These are phyloP conservation scores for Himalopsyche japonica DNA, from an alignment of 2,888 invertebrate species.

Conservation along the genomic window DNA sequence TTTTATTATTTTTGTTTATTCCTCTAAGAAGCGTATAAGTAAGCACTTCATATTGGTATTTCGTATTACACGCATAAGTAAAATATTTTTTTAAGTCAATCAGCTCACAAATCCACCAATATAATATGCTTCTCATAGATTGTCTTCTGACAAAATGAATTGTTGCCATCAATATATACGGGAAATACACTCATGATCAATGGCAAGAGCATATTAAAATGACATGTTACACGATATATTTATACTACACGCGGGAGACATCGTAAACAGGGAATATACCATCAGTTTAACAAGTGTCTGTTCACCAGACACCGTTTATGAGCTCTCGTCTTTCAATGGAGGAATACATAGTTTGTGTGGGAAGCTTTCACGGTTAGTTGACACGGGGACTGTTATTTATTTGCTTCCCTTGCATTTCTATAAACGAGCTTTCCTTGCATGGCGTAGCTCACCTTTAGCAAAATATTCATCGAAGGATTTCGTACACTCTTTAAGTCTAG, in stretches of 20 bases:
- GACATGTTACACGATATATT: not conserved
- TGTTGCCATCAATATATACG: no score
- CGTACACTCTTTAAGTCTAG: not conserved
- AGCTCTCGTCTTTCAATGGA: constrained; percentile 2
- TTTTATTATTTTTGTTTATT: no score
- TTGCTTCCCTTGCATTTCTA: constrained; percentile 15
- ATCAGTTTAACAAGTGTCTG: not conserved
- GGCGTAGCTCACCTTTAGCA: not conserved
- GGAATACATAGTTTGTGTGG: not conserved
- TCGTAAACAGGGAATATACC: not conserved
- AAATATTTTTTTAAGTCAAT: no score
- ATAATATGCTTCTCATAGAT: no score
- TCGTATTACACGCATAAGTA: no score
- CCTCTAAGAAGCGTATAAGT: no score
- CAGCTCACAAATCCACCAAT: no score
- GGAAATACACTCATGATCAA: no score
- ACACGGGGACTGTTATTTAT: constrained; percentile 13
- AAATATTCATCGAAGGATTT: not conserved
- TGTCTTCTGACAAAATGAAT: no score
- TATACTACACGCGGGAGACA: not conserved
- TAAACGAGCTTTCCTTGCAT: not conserved
- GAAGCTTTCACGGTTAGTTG: not conserved
- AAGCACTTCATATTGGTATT: no score
- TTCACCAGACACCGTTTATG: constrained; percentile 3
- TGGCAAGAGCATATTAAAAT: not conserved